These are phyloP conservation scores for Leptestheria dahalacensis DNA, from an alignment of 1,140 invertebrate genomes.

Conservation along the genomic window DNA sequence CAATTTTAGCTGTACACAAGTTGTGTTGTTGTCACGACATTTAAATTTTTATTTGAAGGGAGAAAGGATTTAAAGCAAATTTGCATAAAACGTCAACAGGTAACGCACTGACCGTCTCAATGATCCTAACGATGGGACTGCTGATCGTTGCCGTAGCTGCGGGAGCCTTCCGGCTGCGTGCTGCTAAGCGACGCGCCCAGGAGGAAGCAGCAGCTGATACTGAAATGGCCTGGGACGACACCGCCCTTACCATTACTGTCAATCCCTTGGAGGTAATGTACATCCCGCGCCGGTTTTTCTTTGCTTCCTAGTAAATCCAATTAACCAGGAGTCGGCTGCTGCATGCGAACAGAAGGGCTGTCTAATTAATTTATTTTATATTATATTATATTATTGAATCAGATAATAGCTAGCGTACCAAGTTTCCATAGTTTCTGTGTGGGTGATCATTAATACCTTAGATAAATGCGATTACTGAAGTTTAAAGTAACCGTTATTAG, in stretches of 20 bases:
- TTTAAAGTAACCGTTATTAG: no score
- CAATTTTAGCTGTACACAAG: background rate
- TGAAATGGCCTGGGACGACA: constrained; percentile 96
- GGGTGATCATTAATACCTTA: no score
- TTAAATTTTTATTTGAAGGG: no score
- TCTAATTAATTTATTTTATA: no score
- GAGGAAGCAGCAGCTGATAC: constrained; percentile 47
- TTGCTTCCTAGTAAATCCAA: no score
- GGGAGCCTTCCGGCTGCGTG: constrained; percentile 53
- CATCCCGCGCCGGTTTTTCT: background rate
- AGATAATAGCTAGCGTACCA: no score
- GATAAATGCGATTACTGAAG: no score
- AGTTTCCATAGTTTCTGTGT: no score
- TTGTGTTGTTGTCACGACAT: background rate
- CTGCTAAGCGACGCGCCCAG: constrained; percentile 39
- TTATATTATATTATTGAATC: no score
- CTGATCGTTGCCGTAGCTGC: constrained; percentile 67
- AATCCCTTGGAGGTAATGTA: constrained; percentile 78
- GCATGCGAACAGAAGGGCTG: no score
- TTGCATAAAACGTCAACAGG: constrained; percentile 24
- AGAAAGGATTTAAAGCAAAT: no score
- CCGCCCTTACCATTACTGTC: constrained; percentile 88
- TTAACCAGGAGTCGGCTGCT: no score
- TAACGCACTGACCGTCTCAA: constrained; percentile 69
- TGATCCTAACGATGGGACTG: constrained; percentile 80